Base-by-base conservation (phyloP, 2,113 vertebrate genomes). In the Hoplias malabaricus region DNA sequence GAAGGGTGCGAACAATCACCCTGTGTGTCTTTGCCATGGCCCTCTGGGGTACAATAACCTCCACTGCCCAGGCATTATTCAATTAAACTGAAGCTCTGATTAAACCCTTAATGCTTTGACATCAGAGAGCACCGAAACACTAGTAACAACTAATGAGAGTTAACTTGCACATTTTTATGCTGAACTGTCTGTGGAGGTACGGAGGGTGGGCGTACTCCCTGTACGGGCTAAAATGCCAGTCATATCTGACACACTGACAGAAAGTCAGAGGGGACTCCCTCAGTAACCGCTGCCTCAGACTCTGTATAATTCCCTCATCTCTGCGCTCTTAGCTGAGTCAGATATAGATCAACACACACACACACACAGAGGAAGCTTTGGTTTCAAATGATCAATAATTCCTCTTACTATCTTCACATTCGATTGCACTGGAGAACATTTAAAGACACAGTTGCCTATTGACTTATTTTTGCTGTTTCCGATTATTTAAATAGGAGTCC, bases 191-290 rank as follows among this genome's bases (percentile, higher is more conserved):
- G 9, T 65, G 12, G 34, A 11, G 16, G 0, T 5, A 54, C 13
- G 38, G 46, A 34, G 34, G 38, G 8, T 27, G 31, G 21, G 21
- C 29, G 11, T 48, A 40, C 29, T 36, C 29, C n/a, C 57, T 16
- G 14, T 19, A 34, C 14, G 23, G 8, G 48, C 31, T 50, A n/a
- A 70, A 13, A 21, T 54, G 62, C 53, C 46, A 69, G 16, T 54
- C 38, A 0, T 4, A 42, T 25, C 68, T 38, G 40, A 80, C 21
- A 2, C 57, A 76, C 31, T 70, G 33, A 34, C 89, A 95, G 93
- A 93, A 94, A 94, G 89, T 95, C 93, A 70, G 93, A 95, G 79
- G 93, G 94, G 83, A 93, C 94, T 94, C 89, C 93, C 89, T 84
- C 92, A 94, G 2, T 90, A 94, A 85, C 92, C 92, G 93, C 92